Evolutionary conservation across 2,888 invertebrate species (phyloP), one percentile per base, ranked within the genome.

Genomic region (Drosophila villosipedis): DNA sequence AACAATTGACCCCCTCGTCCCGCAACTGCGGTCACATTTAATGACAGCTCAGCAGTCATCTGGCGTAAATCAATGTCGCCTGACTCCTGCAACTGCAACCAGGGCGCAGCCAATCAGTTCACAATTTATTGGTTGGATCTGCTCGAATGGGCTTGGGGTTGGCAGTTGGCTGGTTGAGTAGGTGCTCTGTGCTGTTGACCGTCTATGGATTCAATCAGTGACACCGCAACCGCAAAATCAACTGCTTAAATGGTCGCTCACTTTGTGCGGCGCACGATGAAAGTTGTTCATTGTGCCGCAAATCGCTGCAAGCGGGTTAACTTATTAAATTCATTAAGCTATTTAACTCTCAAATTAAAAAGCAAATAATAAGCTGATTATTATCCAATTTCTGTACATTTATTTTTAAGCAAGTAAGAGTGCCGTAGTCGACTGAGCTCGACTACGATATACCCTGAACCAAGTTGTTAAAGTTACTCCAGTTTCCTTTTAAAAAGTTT

Each of bases 1-100:
- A 30, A 67, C 52, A 65, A 71, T 63, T 70, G 67, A 10, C 43
- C 39, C 41, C 53, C 55, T 64, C 73, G 63, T 50, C 50, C 84
- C 87, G 84, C 67, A 87, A 82, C 76, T 89, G 85, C 66, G 91
- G 85, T 82, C 62, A 61, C 62, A 84, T 73, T 85, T 91, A 80
- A 83, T 83, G 78, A 83, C 77, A 69, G 77, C 55, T 72, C 75
- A 66, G 71, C 68, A 68, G 68, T 76, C 73, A 76, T 59, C 70
- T 61, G 76, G 35, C 59, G 67, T 59, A 69, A 83, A 73, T 80
- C 80, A 80, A 68, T 41, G 80, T 35, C 68, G 62, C 16, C 30
- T 60, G 73, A 72, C 41, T 43, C 35, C 30, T 67, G 52, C 59
- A 70, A 61, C 78, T 74, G 67, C 82, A 67, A 50, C 63, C 35